Conservation (phyloP, 2,797 vertebrate species). For the Carcharodon carcharias region DNA sequence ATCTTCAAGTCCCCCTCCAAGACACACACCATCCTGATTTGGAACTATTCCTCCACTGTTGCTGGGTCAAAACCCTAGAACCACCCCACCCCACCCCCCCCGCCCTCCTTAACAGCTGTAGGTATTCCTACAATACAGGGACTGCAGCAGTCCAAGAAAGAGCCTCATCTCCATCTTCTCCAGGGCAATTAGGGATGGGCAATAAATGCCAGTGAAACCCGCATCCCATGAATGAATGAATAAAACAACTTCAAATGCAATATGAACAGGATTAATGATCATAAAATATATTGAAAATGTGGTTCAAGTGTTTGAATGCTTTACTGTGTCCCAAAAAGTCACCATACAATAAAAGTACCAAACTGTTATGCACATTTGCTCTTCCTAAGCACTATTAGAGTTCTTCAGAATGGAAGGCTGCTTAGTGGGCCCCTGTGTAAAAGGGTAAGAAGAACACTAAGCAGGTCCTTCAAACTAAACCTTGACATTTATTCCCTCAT, state of each 20-base stretch:
- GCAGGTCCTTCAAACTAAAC: not conserved
- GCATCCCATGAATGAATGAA: no score
- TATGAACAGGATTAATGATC: not conserved
- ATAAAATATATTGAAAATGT: not conserved
- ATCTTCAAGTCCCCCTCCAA: no score
- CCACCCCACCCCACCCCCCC: rapidly evolving
- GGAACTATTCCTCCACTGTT: no score
- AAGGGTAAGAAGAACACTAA: not conserved
- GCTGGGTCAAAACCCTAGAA: no score
- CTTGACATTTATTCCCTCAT: not conserved
- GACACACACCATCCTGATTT: no score
- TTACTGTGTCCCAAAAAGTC: not conserved
- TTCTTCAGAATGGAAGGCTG: not conserved
- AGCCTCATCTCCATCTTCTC: not conserved
- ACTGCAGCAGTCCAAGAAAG: no score
- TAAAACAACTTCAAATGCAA: not conserved
- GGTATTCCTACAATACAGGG: no score
- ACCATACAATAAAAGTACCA: not conserved
- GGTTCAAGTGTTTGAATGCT: not conserved
- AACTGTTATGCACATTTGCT: not conserved
- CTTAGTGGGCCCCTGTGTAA: not conserved
- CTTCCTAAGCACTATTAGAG: not conserved
- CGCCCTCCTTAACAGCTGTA: no score
- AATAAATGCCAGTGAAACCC: no score
- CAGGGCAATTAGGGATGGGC: no score